Base-by-base conservation (phyloP, 1,140 invertebrate genomes). In the Aphelinus atriplicis region DNA sequence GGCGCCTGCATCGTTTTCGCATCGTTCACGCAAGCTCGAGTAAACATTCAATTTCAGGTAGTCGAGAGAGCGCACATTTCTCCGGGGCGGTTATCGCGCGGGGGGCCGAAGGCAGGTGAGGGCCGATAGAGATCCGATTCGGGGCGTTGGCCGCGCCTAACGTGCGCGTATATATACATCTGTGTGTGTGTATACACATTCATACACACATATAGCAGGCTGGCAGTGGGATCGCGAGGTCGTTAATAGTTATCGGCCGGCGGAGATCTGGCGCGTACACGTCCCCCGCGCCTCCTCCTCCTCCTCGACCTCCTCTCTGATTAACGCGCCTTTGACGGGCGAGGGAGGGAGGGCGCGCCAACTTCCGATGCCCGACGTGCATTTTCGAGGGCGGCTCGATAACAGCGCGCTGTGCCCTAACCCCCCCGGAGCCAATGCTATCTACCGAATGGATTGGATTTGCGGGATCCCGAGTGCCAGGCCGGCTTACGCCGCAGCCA, bases 361-460 rank as follows among this genome's bases (percentile, higher is more conserved):
- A n/a, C 50, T 62, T 53, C 51, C 61, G 7, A 46, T 46, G 7
- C 1, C 26, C 26, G 26, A 26, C 26, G 26, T 26, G 26, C 26
- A 77, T 46, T 61, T 50, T 53, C 64, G 57, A 46, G 9, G 4
- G 51, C 51, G 51, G 75, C 73, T 65, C 50, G 55, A 58, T 58
- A 57, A 58, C 48, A 6, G 6, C 74, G 75, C 26, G 26, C 26
- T 26, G 26, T 26, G 26, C 26, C 26, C 26, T 26, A 26, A 71
- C 67, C 53, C 56, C 62, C 58, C 69, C 50, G 60, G 57, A 55
- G 71, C 60, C 7, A 64, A 51, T 65, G 62, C 26, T 26, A 26
- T 26, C 0, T 26, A 26, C 26, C 26, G 57, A 58, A 55, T 57
- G 71, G 63, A 77, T 79, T 75, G 63, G 73, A 68, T 78, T 77